These are phyloP conservation scores for Phaethon lepturus DNA, from an alignment of 2,113 vertebrate genomes.

Conservation along the genomic window DNA sequence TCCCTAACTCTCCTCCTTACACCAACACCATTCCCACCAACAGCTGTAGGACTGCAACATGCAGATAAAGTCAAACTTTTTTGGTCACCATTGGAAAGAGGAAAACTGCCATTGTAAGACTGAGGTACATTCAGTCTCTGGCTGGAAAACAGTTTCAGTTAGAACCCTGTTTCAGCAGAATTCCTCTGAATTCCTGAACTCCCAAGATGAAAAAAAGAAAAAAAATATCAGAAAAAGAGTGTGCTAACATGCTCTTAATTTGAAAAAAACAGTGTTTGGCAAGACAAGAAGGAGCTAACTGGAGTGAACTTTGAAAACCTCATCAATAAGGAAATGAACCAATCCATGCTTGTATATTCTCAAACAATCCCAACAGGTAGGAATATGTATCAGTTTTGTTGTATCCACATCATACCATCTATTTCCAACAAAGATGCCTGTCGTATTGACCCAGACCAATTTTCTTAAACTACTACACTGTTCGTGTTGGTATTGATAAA, in stretches of 20 bases:
- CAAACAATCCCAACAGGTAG: neutral
- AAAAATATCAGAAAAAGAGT: neutral
- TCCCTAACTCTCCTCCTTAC: accelerated
- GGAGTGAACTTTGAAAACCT: neutral
- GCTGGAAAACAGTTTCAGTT: neutral
- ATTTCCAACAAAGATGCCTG: neutral
- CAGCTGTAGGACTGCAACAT: neutral
- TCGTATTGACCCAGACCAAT: accelerated
- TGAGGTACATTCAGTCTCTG: neutral
- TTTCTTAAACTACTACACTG: neutral
- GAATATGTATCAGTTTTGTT: neutral
- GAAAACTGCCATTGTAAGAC: neutral
- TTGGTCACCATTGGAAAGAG: neutral
- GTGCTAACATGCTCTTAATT: neutral
- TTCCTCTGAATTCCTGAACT: neutral
- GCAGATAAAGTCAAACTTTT: neutral
- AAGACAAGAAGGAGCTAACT: neutral
- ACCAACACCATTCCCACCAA: neutral
- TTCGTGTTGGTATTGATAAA: neutral
- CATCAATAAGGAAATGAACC: neutral
- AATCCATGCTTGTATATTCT: neutral
- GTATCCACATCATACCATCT: accelerated
- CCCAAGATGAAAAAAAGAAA: neutral
- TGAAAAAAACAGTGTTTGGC: neutral
- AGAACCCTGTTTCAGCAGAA: neutral